Evolutionary conservation across 2,797 vertebrate genomes (phyloP), one percentile per base, ranked within the genome.

Genomic region (Crypturellus tataupa): DNA sequence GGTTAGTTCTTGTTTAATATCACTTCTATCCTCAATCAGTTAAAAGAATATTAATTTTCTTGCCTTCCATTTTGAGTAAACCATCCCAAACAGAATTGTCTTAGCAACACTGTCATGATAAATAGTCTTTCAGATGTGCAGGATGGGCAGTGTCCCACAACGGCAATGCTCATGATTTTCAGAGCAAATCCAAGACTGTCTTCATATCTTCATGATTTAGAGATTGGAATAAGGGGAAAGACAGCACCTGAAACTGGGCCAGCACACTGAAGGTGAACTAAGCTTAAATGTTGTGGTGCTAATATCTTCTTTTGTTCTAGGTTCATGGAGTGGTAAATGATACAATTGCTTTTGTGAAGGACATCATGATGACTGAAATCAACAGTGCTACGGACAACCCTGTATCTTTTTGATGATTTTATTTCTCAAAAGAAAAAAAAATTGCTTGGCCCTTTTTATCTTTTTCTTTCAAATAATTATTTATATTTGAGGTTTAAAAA

Each of bases 361-460:
- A 98, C 94, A 99, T 99, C 93, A 99, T 99, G 90, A 98, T 97
- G 4, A 99, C 98, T 27, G 99, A 99, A 98, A 99, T 99, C 91
- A 99, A 99, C 95, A 99, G 99, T 3, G 99, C 99, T 78, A 99
- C 99, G 0, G 99, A 99, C 96, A 99, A 99, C 90, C 99, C 99
- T 94, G 99, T 99, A 99, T 99, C 99, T 98, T 99, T 98, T 92
- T 1, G 5, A 63, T 79, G 1, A 46, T 20, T 85, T 58, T 12
- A 27, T 35, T 89, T 58, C 10, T 35, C 18, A 7, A 8, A 80
- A 80, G 42, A 87, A 76, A 58, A 49, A 90, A 76, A 58, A 46
- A 67, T 27, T 79, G 1, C 37, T 84, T 73, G 47, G 25, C 21
- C 10, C 67, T 83, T 76, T 92, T 53, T 53, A 33, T 42, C 18